These are phyloP conservation scores for Drosophila pseudoananassae DNA, from an alignment of 1,140 invertebrate genomes.

Conservation along the genomic window DNA sequence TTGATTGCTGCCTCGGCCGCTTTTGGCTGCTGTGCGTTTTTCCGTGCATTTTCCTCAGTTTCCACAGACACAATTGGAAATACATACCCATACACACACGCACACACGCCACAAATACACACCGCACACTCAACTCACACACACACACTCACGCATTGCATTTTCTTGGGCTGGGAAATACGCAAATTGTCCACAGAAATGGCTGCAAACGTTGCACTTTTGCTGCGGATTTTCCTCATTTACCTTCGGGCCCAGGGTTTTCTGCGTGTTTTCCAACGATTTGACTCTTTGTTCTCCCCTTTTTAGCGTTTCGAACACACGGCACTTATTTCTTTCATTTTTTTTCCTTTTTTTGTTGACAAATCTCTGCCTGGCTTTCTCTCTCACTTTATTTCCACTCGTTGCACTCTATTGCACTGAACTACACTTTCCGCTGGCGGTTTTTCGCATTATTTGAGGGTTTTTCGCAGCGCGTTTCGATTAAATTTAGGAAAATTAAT, in stretches of 20 bases:
- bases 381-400: constrained; percentile 19
- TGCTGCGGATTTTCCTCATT: constrained; percentile 1
- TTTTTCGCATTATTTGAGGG: constrained; percentile 9
- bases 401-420: constrained; percentile 3
- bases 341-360: constrained; percentile 18
- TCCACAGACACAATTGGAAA: constrained; percentile 73
- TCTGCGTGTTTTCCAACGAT: constrained; percentile 28
- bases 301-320: constrained; percentile 48
- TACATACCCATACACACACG: constrained; percentile 37
- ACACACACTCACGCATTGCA: constrained; percentile 38
- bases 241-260: constrained; percentile 25
- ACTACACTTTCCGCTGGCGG: not conserved
- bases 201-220: constrained; percentile 20
- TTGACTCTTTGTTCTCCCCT: constrained; percentile 46
- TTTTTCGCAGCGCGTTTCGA: constrained; percentile 27
- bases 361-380: constrained; percentile 20
- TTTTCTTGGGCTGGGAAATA: constrained; percentile 45
- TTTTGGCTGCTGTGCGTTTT: constrained; percentile 31
- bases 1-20: constrained; percentile 32
- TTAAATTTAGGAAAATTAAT: constrained; percentile 23
- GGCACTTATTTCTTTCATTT: constrained; percentile 43
- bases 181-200: constrained; percentile 40
- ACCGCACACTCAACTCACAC: constrained; percentile 18
- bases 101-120: constrained; percentile 42
- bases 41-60: constrained; percentile 47